phyloP scores from a whole-genome alignment of 2,888 invertebrate species.

The Mythimna lalbum region DNA sequence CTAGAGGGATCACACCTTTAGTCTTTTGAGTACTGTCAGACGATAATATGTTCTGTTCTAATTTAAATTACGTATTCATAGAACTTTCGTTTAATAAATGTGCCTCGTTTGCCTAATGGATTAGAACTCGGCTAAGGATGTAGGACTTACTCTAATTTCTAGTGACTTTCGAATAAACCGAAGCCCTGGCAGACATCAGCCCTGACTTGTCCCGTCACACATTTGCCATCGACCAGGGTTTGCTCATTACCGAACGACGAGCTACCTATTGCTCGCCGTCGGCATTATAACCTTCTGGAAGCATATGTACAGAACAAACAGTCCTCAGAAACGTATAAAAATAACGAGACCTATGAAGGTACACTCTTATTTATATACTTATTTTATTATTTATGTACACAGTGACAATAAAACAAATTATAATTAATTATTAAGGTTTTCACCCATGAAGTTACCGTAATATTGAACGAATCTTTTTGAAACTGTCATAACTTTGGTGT shows the following conservation, averaged over 20 bases:
- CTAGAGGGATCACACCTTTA: not conserved
- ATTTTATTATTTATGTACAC: too few species aligned
- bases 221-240: too few species aligned
- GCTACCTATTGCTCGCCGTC: too few species aligned
- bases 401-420: too few species aligned
- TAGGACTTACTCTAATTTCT: not conserved
- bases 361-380: too few species aligned
- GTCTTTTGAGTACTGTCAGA: not conserved
- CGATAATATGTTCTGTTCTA: not conserved
- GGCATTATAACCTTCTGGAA: too few species aligned
- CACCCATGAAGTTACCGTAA: too few species aligned
- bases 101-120: not conserved
- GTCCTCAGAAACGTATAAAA: not conserved
- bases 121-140: not conserved
- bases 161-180: not conserved
- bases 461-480: too few species aligned
- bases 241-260: too few species aligned
- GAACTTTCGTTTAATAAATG: not conserved
- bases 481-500: too few species aligned
- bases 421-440: too few species aligned
- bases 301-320: not conserved
- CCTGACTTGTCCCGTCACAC: too few species aligned
- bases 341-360: not conserved
- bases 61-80: not conserved
- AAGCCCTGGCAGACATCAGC: not conserved